A percentile compares a stretch with the other conserved stretches of the same genome.
phyloP scores from a whole-genome alignment of 2,797 vertebrate species.

The Cirrhinus molitorella region DNA sequence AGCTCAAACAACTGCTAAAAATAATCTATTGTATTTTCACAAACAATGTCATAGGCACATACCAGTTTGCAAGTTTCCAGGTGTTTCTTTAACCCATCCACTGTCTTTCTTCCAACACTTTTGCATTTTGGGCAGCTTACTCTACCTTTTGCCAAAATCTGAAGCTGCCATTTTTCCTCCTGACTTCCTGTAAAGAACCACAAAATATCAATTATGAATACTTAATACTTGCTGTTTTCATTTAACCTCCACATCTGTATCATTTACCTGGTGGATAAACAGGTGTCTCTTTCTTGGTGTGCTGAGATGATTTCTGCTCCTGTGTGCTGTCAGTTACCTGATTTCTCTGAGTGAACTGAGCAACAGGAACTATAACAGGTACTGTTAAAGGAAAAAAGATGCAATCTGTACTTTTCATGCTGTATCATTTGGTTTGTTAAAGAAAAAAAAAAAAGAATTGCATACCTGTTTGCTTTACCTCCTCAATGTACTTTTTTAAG shows the following conservation, averaged over 20 bases:
- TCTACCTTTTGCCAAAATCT: conserved; percentile 90
- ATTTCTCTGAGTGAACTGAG: conserved; percentile 48
- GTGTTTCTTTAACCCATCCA: conserved; percentile 94
- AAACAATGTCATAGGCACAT: background rate
- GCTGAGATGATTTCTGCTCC: conserved; percentile 60
- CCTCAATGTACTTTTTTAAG: conserved; percentile 62
- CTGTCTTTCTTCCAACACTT: conserved; percentile 92
- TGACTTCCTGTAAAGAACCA: conserved; percentile 81
- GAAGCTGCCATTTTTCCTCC: conserved; percentile 91
- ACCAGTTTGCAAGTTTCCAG: conserved; percentile 91
- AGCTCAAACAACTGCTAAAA: background rate
- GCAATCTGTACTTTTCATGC: background rate
- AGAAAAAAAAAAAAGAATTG: background rate
- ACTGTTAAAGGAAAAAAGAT: background rate
- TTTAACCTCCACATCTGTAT: too few species aligned
- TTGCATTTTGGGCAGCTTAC: conserved; percentile 92
- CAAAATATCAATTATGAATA: background rate
- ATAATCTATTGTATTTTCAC: background rate
- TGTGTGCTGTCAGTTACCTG: conserved; percentile 36
- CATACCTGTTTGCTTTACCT: conserved; percentile 69
- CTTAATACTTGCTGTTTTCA: background rate
- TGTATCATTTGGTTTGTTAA: background rate
- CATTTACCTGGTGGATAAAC: conserved; percentile 74
- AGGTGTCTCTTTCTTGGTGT: conserved; percentile 75
- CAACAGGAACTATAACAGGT: conserved; percentile 55